Percentiles rank a stretch among this genome's conserved stretches.
phyloP scores from a whole-genome alignment of 2,113 vertebrate genomes.

The Mormyrus iriodes region DNA sequence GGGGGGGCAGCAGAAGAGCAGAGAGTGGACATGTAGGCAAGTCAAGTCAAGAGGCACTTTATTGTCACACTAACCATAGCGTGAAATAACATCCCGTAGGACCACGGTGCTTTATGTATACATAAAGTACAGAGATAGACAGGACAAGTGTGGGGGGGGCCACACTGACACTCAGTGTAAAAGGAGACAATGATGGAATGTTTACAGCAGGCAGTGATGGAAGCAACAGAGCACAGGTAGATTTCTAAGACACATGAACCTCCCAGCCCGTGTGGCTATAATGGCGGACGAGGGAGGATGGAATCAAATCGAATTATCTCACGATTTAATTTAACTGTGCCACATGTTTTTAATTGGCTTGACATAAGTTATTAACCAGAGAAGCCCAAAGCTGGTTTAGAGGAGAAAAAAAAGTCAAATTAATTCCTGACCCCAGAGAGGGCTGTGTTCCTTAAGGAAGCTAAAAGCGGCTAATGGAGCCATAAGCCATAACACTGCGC shows the following conservation, averaged over 20 bases:
- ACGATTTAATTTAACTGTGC: background rate
- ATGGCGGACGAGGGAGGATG: conserved; percentile 58
- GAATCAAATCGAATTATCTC: background rate
- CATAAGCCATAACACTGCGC: background rate
- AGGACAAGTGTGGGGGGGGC: background rate
- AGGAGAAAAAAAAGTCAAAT: background rate
- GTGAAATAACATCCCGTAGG: background rate
- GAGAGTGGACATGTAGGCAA: background rate
- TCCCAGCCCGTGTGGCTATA: conserved; percentile 42
- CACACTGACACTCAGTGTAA: background rate
- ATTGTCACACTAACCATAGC: background rate
- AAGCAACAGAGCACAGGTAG: background rate
- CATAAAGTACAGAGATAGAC: background rate
- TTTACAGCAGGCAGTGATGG: background rate
- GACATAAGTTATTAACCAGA: background rate
- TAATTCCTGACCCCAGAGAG: background rate
- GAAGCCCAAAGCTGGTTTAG: background rate
- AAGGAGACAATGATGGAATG: background rate
- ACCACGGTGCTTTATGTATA: background rate
- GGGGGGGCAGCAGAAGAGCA: background rate
- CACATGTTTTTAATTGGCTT: background rate
- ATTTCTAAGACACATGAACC: background rate
- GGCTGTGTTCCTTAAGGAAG: background rate
- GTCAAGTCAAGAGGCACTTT: background rate
- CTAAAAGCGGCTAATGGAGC: background rate